These are phyloP conservation scores for Glaucomys volans DNA, from an alignment of 2,113 vertebrate species.

Conservation along the genomic window DNA sequence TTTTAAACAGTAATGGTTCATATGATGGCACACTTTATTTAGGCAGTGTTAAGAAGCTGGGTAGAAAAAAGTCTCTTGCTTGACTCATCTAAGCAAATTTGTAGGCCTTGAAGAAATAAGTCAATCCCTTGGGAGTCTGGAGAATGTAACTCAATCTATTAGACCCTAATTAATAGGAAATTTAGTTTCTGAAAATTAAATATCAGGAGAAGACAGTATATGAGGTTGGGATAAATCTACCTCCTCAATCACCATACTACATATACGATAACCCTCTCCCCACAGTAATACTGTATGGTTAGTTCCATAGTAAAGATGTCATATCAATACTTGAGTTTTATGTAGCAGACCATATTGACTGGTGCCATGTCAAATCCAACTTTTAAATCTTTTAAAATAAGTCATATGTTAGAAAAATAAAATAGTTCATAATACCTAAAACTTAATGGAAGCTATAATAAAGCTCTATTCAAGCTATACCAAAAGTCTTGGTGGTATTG, in stretches of 20 bases:
- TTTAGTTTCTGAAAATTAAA: conserved; percentile 9
- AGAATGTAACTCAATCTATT: not conserved
- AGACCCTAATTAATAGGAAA: not conserved
- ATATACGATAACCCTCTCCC: not conserved
- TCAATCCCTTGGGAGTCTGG: not conserved
- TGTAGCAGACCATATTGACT: not conserved
- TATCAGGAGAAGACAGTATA: not conserved
- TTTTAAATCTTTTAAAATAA: not conserved
- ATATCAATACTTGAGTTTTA: not conserved
- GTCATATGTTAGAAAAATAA: not conserved
- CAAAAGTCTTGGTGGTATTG: not conserved
- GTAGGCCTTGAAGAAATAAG: not conserved
- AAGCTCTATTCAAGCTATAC: not conserved
- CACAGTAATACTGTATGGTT: not conserved
- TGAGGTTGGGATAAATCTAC: not conserved
- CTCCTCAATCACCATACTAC: not conserved
- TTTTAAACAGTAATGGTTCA: not conserved
- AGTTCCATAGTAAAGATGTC: not conserved
- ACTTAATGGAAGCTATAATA: not conserved
- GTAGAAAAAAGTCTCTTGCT: not conserved
- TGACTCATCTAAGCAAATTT: not conserved
- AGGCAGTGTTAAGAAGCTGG: not conserved
- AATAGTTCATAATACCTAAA: not conserved
- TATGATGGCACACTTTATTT: not conserved
- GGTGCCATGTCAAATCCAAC: not conserved